These are phyloP conservation scores for Cyclophora punctaria DNA, from an alignment of 2,888 invertebrate genomes.

Conservation along the genomic window DNA sequence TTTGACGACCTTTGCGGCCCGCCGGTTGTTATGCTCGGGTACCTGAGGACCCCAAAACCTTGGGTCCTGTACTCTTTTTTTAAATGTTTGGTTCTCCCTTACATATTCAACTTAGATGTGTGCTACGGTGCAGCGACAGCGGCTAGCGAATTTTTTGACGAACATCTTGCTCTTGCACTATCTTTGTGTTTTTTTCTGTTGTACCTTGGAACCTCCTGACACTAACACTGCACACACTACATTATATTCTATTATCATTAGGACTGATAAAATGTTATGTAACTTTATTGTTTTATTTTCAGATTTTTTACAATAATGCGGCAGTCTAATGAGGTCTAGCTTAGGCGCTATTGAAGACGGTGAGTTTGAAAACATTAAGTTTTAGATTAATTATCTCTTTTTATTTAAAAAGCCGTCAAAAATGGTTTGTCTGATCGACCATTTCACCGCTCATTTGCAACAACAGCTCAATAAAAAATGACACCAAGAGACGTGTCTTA, in stretches of 20 bases:
- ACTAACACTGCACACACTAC: too few species aligned
- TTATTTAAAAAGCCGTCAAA: too few species aligned
- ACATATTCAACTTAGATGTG: too few species aligned
- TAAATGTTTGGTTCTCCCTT: too few species aligned
- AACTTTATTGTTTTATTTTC: too few species aligned
- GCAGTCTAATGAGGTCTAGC: conserved; percentile 62
- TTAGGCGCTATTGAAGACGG: conserved; percentile 59
- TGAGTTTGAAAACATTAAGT: conserved; percentile 30
- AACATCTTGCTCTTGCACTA: too few species aligned
- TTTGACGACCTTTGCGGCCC: neutral
- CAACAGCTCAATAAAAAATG: neutral
- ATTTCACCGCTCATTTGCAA: neutral
- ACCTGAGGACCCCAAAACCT: neutral
- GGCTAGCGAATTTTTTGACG: too few species aligned
- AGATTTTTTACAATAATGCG: conserved; percentile 69
- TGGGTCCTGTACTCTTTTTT: neutral
- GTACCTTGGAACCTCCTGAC: too few species aligned
- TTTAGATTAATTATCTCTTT: neutral
- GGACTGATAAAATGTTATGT: too few species aligned
- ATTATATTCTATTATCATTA: too few species aligned
- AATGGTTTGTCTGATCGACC: neutral
- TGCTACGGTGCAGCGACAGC: too few species aligned
- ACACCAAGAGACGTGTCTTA: conserved; percentile 6
- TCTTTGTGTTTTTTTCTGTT: too few species aligned
- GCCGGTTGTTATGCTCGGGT: neutral